These are phyloP conservation scores for Bothrops jararaca DNA, from an alignment of 2,113 vertebrate genomes.

Conservation along the genomic window DNA sequence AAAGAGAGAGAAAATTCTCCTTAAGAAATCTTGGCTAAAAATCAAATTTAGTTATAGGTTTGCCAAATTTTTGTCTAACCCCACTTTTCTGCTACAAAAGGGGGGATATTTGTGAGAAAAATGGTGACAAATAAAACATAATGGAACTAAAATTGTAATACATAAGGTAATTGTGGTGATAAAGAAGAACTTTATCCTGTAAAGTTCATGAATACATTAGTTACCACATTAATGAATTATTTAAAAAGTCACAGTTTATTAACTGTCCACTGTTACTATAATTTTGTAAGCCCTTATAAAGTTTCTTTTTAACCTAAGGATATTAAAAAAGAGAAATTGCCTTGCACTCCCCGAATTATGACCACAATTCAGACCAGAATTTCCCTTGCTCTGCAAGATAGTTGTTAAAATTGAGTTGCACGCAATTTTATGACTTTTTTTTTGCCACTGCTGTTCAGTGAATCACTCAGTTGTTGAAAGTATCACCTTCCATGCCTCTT, in stretches of 20 bases:
- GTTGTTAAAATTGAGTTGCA: neutral
- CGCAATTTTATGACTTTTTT: neutral
- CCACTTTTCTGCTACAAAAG: neutral
- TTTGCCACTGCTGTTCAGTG: neutral
- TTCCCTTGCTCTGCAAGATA: neutral
- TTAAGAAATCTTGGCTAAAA: neutral
- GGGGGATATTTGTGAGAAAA: neutral
- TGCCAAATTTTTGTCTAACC: neutral
- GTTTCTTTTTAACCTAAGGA: neutral
- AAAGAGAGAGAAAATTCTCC: neutral
- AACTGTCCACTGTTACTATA: neutral
- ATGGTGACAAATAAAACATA: neutral
- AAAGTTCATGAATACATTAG: neutral
- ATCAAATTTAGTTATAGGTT: neutral
- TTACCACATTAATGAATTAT: neutral
- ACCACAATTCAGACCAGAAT: neutral
- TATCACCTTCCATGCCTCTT: neutral
- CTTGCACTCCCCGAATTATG: neutral
- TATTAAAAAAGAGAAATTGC: neutral
- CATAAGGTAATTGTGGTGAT: neutral
- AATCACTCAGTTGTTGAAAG: neutral
- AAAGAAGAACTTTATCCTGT: neutral
- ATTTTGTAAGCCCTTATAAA: neutral
- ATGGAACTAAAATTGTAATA: neutral
- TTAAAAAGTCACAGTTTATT: neutral